Evolutionary conservation across 2,113 vertebrate species (phyloP).

Genomic region (Microcebus jonahi): DNA sequence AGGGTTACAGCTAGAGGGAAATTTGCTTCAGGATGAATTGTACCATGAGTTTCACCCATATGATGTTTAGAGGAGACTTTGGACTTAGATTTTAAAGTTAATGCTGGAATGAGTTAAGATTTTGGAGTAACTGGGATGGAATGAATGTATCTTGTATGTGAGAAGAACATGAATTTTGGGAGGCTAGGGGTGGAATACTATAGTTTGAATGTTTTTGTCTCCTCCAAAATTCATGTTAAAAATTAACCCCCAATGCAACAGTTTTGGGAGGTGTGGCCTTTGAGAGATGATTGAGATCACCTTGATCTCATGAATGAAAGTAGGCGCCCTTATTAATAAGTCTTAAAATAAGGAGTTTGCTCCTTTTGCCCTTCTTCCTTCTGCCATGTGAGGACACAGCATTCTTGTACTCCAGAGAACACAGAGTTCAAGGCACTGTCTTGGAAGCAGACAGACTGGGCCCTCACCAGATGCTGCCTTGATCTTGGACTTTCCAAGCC

Average conservation of each 20-base stretch:
- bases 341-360: neutral
- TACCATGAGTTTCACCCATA: neutral
- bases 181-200: neutral
- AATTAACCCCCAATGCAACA: neutral
- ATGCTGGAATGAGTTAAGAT: neutral
- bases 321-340: neutral
- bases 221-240: neutral
- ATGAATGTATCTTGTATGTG: neutral
- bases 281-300: neutral
- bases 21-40: neutral
- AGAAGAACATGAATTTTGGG: neutral
- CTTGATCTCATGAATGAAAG: neutral
- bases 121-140: neutral
- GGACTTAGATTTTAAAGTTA: neutral
- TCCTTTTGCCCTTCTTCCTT: neutral
- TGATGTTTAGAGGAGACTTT: neutral
- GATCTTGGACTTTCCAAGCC: neutral
- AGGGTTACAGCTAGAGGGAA: neutral
- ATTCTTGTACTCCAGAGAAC: neutral
- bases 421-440: neutral
- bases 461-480: neutral
- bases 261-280: neutral
- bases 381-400: neutral
- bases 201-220: neutral
- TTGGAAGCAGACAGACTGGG: neutral